Conservation (phyloP, 2,113 vertebrate genomes). For the Microtus pennsylvanicus region DNA sequence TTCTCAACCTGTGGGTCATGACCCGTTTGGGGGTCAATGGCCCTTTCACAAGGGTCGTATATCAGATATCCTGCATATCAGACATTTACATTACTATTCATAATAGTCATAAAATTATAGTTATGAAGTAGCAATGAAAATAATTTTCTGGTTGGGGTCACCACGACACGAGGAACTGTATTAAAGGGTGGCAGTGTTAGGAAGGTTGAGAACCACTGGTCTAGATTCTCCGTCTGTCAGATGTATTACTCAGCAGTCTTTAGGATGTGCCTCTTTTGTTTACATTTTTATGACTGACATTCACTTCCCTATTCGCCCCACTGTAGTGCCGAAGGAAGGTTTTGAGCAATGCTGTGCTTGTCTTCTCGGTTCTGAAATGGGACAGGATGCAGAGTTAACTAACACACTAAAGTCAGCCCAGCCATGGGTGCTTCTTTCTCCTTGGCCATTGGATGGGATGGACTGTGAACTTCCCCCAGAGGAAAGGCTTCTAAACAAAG, state of each 20-base stretch:
- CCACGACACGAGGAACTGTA: background rate
- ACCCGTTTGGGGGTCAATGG: background rate
- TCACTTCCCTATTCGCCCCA: background rate
- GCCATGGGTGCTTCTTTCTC: slow-evolving; percentile 18
- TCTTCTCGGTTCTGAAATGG: slow-evolving; percentile 56
- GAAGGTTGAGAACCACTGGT: background rate
- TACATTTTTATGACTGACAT: background rate
- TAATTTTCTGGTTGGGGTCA: background rate
- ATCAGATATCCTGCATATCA: background rate
- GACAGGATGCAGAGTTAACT: slow-evolving; percentile 46
- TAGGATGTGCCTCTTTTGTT: slow-evolving; percentile 20
- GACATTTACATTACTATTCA: background rate
- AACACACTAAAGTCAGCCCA: slow-evolving; percentile 19
- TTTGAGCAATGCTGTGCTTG: slow-evolving; percentile 52
- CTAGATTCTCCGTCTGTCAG: background rate
- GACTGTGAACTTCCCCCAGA: slow-evolving; percentile 56
- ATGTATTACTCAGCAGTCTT: background rate
- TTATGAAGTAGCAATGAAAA: background rate
- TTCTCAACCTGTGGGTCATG: background rate
- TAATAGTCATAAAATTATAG: background rate
- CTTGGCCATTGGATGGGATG: slow-evolving; percentile 31
- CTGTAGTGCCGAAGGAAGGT: background rate
- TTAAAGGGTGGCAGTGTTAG: background rate
- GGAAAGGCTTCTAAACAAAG: slow-evolving; percentile 73
- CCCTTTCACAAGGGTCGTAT: background rate